These are phyloP conservation scores for Amphimallon solstitiale DNA, from an alignment of 2,888 invertebrate genomes.

Conservation along the genomic window DNA sequence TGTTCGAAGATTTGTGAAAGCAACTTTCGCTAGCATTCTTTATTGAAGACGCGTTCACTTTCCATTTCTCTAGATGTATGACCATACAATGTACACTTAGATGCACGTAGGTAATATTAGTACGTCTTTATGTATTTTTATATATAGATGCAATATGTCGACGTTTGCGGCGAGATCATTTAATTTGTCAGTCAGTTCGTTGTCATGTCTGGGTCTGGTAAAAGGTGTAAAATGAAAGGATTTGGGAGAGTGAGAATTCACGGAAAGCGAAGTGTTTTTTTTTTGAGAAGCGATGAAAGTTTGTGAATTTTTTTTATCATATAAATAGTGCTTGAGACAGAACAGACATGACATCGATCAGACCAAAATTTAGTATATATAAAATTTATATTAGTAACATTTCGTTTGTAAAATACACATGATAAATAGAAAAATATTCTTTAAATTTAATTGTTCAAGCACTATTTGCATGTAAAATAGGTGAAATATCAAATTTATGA, in stretches of 20 bases:
- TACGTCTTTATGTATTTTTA: not conserved
- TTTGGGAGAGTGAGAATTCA: not conserved
- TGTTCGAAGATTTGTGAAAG: conserved; percentile 32
- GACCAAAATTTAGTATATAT: conserved; percentile 18
- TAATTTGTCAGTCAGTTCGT: conserved; percentile 35
- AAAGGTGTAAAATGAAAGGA: conserved; percentile 4
- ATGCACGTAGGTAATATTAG: not conserved
- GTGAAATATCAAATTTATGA: not conserved
- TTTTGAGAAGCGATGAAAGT: conserved; percentile 1
- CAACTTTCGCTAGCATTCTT: conserved; percentile 36
- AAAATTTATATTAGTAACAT: not conserved
- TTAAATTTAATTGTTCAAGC: conserved; percentile 48
- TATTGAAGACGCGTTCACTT: conserved; percentile 37
- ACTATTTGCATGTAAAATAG: conserved; percentile 48
- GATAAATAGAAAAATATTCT: conserved; percentile 38
- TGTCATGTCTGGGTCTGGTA: conserved; percentile 36
- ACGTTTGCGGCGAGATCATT: not conserved
- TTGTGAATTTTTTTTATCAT: not conserved
- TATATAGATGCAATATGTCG: not conserved
- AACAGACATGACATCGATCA: conserved; percentile 55
- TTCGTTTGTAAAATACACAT: not conserved
- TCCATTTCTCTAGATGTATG: conserved; percentile 29
- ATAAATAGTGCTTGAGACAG: conserved; percentile 55
- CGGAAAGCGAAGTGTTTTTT: not conserved
- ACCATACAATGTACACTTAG: not conserved